phyloP scores from a whole-genome alignment of 64 coral and sea anemone genomes.

The Pocillopora verrucosa region DNA sequence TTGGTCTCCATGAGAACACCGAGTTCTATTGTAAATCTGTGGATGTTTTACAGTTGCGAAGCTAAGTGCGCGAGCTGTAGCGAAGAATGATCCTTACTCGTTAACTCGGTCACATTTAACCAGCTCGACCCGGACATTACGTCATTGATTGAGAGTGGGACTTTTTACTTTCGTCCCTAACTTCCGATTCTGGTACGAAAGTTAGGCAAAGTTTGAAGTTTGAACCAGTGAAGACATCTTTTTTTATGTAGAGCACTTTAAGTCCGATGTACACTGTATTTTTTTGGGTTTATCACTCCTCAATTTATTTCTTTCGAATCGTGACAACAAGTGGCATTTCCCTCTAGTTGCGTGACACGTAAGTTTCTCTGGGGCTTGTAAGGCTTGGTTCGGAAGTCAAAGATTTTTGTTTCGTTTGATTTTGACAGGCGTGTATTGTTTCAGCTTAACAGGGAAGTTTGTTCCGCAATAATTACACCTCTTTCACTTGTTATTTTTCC shows the following conservation, averaged over 20 bases:
- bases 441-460: background rate
- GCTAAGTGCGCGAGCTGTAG: no score
- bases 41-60: no score
- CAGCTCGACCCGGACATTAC: background rate
- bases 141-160: background rate
- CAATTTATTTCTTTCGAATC: no score
- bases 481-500: background rate
- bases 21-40: background rate
- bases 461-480: background rate
- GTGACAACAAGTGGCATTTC: no score
- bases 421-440: no score
- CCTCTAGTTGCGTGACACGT: background rate
- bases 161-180: background rate
- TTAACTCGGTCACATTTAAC: no score
- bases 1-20: background rate
- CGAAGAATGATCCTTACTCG: no score
- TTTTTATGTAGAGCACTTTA: no score
- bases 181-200: background rate
- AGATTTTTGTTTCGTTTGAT: no score
- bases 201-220: background rate
- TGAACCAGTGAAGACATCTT: no score
- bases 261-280: no score
- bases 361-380: background rate
- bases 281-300: no score
- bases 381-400: background rate